Conservation (phyloP, 2,113 vertebrate genomes). For the Gallinago media region DNA sequence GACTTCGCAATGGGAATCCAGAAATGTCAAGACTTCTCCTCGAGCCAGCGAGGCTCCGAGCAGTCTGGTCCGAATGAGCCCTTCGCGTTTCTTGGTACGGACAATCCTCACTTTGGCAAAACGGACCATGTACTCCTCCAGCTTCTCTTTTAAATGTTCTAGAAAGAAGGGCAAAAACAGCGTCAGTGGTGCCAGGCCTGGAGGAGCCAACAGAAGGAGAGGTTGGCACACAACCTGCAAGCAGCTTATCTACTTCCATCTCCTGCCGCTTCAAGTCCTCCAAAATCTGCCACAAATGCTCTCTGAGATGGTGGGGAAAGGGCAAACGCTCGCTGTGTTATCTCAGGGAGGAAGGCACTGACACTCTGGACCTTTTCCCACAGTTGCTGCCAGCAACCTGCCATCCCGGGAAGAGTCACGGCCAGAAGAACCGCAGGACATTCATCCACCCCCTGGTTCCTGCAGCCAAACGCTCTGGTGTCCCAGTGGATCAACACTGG, state of each 20-base stretch:
- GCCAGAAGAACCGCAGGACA: constrained; percentile 21
- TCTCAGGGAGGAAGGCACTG: constrained; percentile 2
- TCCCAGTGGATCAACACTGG: neutral
- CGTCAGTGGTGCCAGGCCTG: neutral
- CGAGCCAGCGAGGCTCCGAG: constrained; percentile 87
- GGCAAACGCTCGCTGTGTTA: constrained; percentile 29
- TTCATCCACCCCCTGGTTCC: neutral
- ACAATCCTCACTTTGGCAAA: constrained; percentile 90
- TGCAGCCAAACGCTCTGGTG: neutral
- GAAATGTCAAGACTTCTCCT: constrained; percentile 89
- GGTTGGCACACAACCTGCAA: neutral
- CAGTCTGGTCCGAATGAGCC: constrained; percentile 88
- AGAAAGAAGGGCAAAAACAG: constrained; percentile 33
- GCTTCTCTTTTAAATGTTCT: constrained; percentile 87
- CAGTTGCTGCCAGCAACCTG: constrained; percentile 17
- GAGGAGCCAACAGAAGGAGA: constrained; percentile 2
- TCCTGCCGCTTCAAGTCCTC: neutral
- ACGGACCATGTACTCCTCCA: constrained; percentile 88
- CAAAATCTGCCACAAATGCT: constrained; percentile 4
- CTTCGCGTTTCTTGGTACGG: constrained; percentile 89
- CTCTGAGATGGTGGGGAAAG: neutral
- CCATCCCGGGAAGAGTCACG: neutral
- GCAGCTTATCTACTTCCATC: neutral
- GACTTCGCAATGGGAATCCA: constrained; percentile 92
- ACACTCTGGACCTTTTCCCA: neutral